phyloP scores from a whole-genome alignment of 2,888 invertebrate species.

The Metopia argyrocephala region DNA sequence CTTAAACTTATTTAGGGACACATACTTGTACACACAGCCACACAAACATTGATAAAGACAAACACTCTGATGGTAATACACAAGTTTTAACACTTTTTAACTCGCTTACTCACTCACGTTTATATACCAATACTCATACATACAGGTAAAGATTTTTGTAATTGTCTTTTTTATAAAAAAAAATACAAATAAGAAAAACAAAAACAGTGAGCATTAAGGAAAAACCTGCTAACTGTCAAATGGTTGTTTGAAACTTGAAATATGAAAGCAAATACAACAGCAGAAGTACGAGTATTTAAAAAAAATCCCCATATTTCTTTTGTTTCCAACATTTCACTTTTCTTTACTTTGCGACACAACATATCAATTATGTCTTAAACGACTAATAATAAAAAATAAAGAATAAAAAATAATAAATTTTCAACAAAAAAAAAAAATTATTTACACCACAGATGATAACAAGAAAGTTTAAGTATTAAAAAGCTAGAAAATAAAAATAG shows the following conservation, averaged over 20 bases:
- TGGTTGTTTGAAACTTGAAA: no score
- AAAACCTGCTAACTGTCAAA: no score
- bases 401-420: no score
- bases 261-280: no score
- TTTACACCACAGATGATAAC: no score
- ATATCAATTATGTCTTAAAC: neutral
- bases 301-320: neutral
- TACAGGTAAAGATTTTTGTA: neutral
- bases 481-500: no score
- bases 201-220: no score
- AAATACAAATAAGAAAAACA: neutral
- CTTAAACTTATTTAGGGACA: neutral
- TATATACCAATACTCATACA: neutral
- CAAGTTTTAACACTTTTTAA: neutral
- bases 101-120: neutral
- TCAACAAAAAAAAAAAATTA: no score
- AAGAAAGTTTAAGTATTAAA: no score
- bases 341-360: neutral
- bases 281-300: no score
- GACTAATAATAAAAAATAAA: neutral
- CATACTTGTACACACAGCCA: neutral
- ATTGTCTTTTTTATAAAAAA: neutral
- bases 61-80: neutral
- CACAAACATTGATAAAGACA: neutral
- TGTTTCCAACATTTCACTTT: neutral